Conservation (phyloP, 2,113 vertebrate genomes). For the Tachycineta bicolor region DNA sequence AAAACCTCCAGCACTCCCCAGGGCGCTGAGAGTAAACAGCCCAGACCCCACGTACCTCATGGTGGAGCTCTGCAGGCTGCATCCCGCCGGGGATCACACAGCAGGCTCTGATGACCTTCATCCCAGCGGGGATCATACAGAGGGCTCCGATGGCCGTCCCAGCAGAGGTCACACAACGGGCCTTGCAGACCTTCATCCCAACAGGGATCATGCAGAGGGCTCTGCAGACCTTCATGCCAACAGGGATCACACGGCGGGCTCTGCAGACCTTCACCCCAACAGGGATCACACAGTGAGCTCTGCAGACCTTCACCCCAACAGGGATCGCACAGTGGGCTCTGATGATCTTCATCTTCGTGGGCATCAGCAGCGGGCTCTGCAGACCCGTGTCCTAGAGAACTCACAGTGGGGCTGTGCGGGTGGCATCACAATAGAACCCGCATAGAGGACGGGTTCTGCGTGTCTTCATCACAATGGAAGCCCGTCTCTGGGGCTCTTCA, state of each 20-base stretch:
- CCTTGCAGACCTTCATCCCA: background rate
- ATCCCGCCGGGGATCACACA: background rate
- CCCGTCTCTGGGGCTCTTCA: background rate
- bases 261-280: background rate
- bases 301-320: background rate
- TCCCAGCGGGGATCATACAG: accelerated
- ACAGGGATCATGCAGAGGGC: background rate
- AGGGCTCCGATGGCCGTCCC: background rate
- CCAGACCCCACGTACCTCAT: accelerated
- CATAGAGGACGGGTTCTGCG: background rate
- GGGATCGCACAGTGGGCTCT: background rate
- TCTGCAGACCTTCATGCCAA: background rate
- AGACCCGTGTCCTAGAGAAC: background rate
- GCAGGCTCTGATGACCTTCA: background rate
- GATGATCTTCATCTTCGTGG: accelerated
- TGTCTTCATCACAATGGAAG: background rate
- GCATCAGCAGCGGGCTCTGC: background rate
- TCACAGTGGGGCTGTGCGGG: background rate
- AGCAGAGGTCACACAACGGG: accelerated
- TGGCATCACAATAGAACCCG: background rate
- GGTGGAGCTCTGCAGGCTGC: background rate
- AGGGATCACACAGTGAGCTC: too few species aligned
- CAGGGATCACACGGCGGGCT: accelerated
- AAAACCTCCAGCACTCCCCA: accelerated
- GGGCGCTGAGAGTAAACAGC: accelerated